These are phyloP conservation scores for Caenorhabditis drosophilae DNA, from an alignment of 2,888 invertebrate species.

Conservation along the genomic window DNA sequence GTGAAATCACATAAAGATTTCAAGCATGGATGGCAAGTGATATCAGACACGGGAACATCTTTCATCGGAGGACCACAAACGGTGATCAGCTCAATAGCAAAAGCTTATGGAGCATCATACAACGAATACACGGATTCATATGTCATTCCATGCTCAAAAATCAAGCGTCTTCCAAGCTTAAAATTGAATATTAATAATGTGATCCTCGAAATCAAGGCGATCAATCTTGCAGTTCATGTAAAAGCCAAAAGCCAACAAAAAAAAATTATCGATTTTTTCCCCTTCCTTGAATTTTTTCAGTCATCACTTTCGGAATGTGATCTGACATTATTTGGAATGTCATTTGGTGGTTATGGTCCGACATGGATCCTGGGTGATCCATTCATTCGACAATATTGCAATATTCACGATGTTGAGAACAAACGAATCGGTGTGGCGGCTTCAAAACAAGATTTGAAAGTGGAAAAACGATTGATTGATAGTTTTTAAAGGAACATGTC, in stretches of 20 bases:
- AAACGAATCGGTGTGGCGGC: conserved; percentile 39
- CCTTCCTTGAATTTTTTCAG: conserved; percentile 10
- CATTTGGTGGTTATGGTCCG: conserved; percentile 32
- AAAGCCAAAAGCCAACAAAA: no score
- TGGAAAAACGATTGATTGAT: no score
- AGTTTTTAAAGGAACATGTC: no score
- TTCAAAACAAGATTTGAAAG: conserved; percentile 36
- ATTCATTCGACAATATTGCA: conserved; percentile 53
- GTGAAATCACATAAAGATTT: conserved; percentile 10
- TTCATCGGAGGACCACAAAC: conserved; percentile 46
- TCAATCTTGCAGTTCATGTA: conserved; percentile 33
- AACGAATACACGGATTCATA: conserved; percentile 23
- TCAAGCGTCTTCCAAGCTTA: conserved; percentile 23
- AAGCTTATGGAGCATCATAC: conserved; percentile 25
- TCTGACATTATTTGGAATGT: conserved; percentile 33
- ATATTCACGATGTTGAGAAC: conserved; percentile 42
- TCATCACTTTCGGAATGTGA: conserved; percentile 26
- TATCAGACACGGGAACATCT: conserved; percentile 52
- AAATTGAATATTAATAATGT: conserved; percentile 31
- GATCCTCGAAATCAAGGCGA: conserved; percentile 22
- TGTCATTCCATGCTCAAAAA: conserved; percentile 27
- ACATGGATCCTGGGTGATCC: conserved; percentile 55
- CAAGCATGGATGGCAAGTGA: conserved; percentile 38
- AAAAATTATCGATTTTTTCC: conserved; percentile 7
- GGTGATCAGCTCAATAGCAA: conserved; percentile 27